Base-by-base conservation (phyloP, 2,113 vertebrate genomes). In the Excalfactoria chinensis region DNA sequence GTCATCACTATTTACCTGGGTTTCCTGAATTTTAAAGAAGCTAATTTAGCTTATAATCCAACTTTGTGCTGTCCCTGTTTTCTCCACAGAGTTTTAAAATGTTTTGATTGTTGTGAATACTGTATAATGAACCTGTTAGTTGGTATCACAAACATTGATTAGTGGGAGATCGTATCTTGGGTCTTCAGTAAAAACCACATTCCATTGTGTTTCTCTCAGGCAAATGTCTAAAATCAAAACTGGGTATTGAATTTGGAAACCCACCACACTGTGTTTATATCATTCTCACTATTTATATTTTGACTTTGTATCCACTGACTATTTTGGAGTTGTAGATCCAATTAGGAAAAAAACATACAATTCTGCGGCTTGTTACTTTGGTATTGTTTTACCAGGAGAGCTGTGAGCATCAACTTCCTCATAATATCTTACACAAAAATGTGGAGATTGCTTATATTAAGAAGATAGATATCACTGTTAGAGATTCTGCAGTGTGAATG, bases 361-460 rank as follows among this genome's bases (percentile, higher is more conserved):
- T 88, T 21, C 62, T 72, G 19, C 78, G 55, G 41, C 67, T 84
- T 34, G 11, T 72, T 92, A 56, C 84, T 92, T 90, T 59, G 44
- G 17, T 90, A 19, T 53, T 90, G 88, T 71, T 93, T 92, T 90
- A 75, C 58, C 40, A 60, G 51, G 43, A 88, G 30, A 91, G 17
- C 34, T 68, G 34, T 44, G 78, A 93, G 48, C 55, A 66, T 84
- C 63, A 73, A 48, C 49, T 81, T 77, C 72, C 53, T 72, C 6
- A 1, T 62, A 67, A 5, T 60, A 63, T 37, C 23, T 68, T 85
- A 49, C 23, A 90, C 51, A 84, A 89, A 94, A 89, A 51, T 37
- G 9, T 69, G 43, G 60, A 68, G n/a, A 77, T 73, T 74, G 49
- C 70, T 91, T 89, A 46, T 60, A 89, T 70, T 90, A 88, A 71